Percentiles rank a stretch among this genome's conserved stretches.
Evolutionary conservation across 2,888 invertebrate species (phyloP).

Genomic region (Syritta pipiens): DNA sequence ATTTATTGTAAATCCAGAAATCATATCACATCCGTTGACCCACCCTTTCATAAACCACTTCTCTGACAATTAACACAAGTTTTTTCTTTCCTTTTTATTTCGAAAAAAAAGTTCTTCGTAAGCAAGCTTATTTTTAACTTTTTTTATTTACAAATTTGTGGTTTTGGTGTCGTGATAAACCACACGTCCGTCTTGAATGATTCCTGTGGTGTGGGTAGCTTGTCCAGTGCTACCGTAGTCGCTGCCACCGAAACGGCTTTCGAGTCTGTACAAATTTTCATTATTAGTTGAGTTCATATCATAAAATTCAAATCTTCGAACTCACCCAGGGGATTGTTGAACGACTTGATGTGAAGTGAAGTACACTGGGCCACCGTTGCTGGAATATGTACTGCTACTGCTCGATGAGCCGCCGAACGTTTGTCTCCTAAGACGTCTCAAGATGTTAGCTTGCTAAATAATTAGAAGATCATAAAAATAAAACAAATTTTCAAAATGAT

Average conservation of each 20-base stretch:
- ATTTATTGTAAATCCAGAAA: no score
- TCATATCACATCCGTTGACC: no score
- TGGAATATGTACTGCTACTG: neutral
- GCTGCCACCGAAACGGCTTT: slow-evolving; percentile 65
- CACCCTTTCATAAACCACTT: no score
- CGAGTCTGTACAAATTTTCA: slow-evolving; percentile 49
- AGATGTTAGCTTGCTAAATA: slow-evolving; percentile 48
- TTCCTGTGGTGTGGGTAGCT: slow-evolving; percentile 65
- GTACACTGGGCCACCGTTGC: slow-evolving; percentile 65
- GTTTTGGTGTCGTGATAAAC: slow-evolving; percentile 23
- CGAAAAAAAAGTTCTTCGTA: neutral
- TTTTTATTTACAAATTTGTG: slow-evolving; percentile 32
- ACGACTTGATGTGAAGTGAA: slow-evolving; percentile 66
- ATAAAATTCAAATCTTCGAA: slow-evolving; percentile 4
- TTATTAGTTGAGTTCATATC: neutral
- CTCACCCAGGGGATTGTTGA: slow-evolving; percentile 43
- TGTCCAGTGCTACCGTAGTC: slow-evolving; percentile 42
- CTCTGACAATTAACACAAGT: neutral
- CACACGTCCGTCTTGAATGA: slow-evolving; percentile 61
- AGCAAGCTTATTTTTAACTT: neutral
- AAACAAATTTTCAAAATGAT: neutral
- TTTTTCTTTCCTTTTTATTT: slow-evolving; percentile 11
- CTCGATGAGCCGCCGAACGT: neutral
- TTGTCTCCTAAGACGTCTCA: slow-evolving; percentile 58
- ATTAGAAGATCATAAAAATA: neutral